Conservation (phyloP, 2,888 invertebrate species). For the Nowickia ferox region DNA sequence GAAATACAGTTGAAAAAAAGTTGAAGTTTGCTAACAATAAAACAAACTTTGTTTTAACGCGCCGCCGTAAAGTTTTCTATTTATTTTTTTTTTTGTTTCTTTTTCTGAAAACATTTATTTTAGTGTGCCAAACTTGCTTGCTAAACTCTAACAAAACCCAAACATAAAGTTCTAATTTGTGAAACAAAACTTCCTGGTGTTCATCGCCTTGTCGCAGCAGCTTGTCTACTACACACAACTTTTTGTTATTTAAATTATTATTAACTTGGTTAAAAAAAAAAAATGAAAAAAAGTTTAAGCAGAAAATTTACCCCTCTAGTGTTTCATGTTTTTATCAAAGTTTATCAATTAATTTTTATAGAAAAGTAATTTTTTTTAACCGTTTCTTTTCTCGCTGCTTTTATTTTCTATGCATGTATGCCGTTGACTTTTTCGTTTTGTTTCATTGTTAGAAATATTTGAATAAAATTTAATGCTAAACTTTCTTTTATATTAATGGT, state of each 20-base stretch:
- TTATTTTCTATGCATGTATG: constrained; percentile 40
- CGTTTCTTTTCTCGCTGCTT: constrained; percentile 51
- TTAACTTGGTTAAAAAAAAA: constrained; percentile 65
- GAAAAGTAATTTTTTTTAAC: constrained; percentile 63
- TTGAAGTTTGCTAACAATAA: constrained; percentile 74
- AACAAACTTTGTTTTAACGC: constrained; percentile 75
- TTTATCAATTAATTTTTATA: constrained; percentile 76
- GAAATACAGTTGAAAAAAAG: constrained; percentile 72
- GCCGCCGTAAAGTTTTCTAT: constrained; percentile 70
- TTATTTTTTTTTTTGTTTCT: not conserved
- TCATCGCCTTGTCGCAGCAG: constrained; percentile 1
- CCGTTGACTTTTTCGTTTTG: constrained; percentile 47
- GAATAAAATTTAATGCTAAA: constrained; percentile 39
- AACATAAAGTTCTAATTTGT: constrained; percentile 74
- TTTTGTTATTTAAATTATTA: constrained; percentile 75
- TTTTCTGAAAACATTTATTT: constrained; percentile 44
- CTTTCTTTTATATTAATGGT: not conserved
- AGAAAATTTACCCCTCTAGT: constrained; percentile 55
- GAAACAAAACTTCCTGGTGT: constrained; percentile 25
- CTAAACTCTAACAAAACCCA: constrained; percentile 71
- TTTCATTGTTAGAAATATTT: constrained; percentile 40
- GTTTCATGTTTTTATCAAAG: constrained; percentile 73
- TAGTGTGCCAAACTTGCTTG: constrained; percentile 72
- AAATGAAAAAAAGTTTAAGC: not conserved
- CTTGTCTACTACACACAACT: constrained; percentile 41